Percentiles rank a stretch among this genome's conserved stretches.
Conservation (phyloP, 2,113 vertebrate species). For the Nothoprocta perdicaria region DNA sequence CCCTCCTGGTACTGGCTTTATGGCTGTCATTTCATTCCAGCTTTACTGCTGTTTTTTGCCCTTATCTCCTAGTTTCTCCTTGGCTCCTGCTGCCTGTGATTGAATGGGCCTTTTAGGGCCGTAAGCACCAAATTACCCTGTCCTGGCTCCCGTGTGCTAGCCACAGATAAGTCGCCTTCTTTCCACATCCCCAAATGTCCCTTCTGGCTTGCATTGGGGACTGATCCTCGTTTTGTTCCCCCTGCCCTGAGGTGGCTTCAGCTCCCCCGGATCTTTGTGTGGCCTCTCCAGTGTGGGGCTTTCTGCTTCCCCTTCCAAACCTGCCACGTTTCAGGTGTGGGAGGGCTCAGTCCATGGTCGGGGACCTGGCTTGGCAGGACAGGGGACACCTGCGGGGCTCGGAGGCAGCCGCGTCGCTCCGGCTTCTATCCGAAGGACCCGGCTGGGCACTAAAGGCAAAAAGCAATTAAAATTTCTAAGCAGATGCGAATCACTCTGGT, state of each 20-base stretch:
- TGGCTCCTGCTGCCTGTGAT: constrained; percentile 4
- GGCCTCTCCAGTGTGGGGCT: neutral
- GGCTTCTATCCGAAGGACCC: neutral
- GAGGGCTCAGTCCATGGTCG: no score
- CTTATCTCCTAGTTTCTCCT: constrained; percentile 45
- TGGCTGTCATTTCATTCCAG: constrained; percentile 49
- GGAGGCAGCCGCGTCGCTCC: neutral
- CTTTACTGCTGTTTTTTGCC: constrained; percentile 59
- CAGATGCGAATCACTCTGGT: neutral
- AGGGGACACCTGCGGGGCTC: neutral
- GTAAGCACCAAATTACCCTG: neutral
- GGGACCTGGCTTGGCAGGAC: neutral
- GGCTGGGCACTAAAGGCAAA: neutral
- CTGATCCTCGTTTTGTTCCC: neutral
- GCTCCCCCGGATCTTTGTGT: neutral
- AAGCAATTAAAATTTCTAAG: constrained; percentile 4
- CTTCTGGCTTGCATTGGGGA: neutral
- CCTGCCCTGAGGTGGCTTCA: neutral
- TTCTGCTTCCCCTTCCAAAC: neutral
- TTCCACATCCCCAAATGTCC: neutral
- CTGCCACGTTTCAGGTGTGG: neutral
- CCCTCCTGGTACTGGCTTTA: constrained; percentile 45
- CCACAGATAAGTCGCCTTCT: neutral
- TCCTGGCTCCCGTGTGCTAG: neutral
- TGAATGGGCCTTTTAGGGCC: neutral